Evolutionary conservation across 35 echinoderm and acorn worm genomes (phyloP).

Genomic region (Apostichopus californicus): DNA sequence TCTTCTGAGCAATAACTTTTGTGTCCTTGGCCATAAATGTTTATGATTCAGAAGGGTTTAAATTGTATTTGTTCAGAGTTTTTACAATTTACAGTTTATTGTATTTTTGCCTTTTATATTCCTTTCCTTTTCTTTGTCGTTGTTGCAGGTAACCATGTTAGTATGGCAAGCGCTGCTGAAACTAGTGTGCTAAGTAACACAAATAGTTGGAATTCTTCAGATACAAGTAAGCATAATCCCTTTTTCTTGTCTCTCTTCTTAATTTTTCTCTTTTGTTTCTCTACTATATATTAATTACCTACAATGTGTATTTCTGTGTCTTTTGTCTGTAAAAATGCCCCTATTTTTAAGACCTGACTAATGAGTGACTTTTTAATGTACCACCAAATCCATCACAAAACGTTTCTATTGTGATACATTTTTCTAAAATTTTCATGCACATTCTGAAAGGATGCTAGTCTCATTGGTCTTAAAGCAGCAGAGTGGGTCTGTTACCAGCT

Average conservation of each 20-base stretch:
- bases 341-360: too few species aligned
- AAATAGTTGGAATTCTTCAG: conserved; percentile 66
- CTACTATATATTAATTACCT: not conserved
- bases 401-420: too few species aligned
- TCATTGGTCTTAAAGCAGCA: too few species aligned
- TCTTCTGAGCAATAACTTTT: not conserved
- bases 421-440: too few species aligned
- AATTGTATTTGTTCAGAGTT: not conserved
- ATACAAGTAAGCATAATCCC: conserved; percentile 37
- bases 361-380: too few species aligned
- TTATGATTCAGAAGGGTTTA: not conserved
- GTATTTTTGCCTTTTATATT: not conserved
- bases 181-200: conserved; percentile 62
- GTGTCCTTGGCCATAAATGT: not conserved
- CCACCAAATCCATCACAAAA: too few species aligned
- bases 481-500: too few species aligned
- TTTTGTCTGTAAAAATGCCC: too few species aligned
- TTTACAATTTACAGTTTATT: not conserved
- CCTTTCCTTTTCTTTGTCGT: not conserved
- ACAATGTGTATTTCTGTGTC: not conserved
- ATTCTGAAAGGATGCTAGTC: too few species aligned
- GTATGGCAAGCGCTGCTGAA: conserved; percentile 59
- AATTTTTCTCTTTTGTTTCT: too few species aligned
- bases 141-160: conserved; percentile 59
- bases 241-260: too few species aligned